Percentiles rank a stretch among this genome's conserved stretches.
These are phyloP conservation scores for Paraescarpia echinospica DNA, from an alignment of 1,140 invertebrate genomes.

Conservation along the genomic window DNA sequence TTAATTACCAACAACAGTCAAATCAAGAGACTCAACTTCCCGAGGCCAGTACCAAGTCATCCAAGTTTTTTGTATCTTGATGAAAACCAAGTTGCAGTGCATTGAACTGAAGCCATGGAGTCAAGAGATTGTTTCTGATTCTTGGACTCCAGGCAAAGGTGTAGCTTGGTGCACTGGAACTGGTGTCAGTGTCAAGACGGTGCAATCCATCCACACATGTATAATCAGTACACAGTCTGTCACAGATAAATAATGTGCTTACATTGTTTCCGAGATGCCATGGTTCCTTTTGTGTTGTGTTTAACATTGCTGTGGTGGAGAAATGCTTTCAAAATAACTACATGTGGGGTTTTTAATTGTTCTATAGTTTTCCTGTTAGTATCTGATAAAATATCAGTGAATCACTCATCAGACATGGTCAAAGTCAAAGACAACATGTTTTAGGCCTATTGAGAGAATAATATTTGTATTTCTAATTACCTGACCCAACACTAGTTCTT, in stretches of 20 bases:
- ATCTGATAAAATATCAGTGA: not conserved
- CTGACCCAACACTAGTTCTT: too few relatives aligned
- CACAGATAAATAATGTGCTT: not conserved
- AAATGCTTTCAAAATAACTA: not conserved
- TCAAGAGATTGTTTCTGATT: not conserved
- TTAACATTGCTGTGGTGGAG: not conserved
- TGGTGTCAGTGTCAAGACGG: not conserved
- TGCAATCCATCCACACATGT: not conserved
- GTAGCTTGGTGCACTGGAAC: not conserved
- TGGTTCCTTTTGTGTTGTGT: not conserved
- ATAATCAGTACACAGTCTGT: not conserved
- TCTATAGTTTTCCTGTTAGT: not conserved
- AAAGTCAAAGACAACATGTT: too few relatives aligned
- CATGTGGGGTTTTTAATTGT: not conserved
- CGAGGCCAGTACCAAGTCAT: not conserved
- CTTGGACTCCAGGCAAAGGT: not conserved
- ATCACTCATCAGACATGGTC: too few relatives aligned
- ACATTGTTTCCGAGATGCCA: not conserved
- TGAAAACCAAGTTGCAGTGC: not conserved
- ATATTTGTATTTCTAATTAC: too few relatives aligned
- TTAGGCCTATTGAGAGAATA: too few relatives aligned
- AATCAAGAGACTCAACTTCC: too few relatives aligned
- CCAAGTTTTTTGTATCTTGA: not conserved
- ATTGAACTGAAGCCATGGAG: not conserved
- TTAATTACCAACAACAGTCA: not conserved